A percentile compares a stretch with the other conserved stretches of the same genome.
phyloP scores from a whole-genome alignment of 2,797 vertebrate species.

The Rhadinocentrus ornatus region DNA sequence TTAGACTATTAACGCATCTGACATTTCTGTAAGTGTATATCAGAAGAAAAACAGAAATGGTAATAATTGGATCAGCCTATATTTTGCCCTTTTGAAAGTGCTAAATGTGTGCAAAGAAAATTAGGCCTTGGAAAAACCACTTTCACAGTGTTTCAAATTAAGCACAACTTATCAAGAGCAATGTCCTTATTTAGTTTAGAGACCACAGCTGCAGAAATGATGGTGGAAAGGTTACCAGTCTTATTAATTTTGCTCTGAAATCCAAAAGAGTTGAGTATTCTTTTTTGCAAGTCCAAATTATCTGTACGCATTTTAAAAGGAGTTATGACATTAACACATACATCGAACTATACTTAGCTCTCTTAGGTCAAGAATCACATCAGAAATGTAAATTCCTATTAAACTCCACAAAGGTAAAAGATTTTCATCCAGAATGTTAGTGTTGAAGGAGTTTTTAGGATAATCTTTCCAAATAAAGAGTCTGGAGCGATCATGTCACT shows the following conservation, averaged over 20 bases:
- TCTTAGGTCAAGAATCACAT: not conserved
- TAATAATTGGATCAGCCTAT: slow-evolving; percentile 36
- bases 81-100: slow-evolving; percentile 40
- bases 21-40: slow-evolving; percentile 26
- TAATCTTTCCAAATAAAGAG: slow-evolving; percentile 14
- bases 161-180: slow-evolving; percentile 32
- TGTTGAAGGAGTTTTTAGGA: slow-evolving; percentile 1
- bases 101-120: slow-evolving; percentile 34
- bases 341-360: not conserved
- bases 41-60: slow-evolving; percentile 15
- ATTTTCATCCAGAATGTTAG: not conserved
- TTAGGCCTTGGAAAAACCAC: slow-evolving; percentile 10
- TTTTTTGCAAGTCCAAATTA: slow-evolving; percentile 25
- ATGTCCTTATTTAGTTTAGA: slow-evolving; percentile 46
- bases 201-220: slow-evolving; percentile 12
- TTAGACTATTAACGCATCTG: slow-evolving; percentile 21
- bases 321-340: no score
- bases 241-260: slow-evolving; percentile 42
- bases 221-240: slow-evolving; percentile 44
- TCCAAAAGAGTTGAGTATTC: slow-evolving; percentile 19
- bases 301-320: not conserved
- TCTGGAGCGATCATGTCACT: slow-evolving; percentile 10
- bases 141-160: slow-evolving; percentile 35
- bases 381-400: not conserved
- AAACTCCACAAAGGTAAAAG: not conserved